A percentile compares a stretch with the other conserved stretches of the same genome.
Evolutionary conservation across 2,797 vertebrate genomes (phyloP).

Genomic region (Poecile montanus): DNA sequence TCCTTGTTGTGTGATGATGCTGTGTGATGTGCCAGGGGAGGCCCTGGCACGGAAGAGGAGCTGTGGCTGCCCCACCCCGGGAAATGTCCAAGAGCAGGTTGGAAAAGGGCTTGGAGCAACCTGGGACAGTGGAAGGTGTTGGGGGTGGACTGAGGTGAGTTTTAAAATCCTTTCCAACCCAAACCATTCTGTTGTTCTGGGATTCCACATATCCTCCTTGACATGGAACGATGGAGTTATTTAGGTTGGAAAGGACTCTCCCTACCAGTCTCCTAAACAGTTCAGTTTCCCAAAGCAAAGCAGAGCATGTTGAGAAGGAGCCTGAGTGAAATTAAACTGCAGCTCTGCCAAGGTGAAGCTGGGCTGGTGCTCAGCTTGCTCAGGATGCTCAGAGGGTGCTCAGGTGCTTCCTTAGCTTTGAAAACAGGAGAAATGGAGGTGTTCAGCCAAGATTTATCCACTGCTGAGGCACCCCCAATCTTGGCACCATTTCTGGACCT

Average conservation of each 20-base stretch:
- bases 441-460: too few relatives aligned
- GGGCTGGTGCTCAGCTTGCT: background rate
- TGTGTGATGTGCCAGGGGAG: background rate
- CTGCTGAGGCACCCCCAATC: background rate
- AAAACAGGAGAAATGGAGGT: background rate
- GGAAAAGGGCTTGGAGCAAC: background rate
- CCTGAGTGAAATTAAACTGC: background rate
- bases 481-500: background rate
- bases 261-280: background rate
- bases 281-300: background rate
- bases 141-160: fast-evolving
- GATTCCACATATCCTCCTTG: background rate
- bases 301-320: background rate
- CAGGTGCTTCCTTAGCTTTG: background rate
- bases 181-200: background rate
- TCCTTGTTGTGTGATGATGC: background rate
- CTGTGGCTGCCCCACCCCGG: background rate
- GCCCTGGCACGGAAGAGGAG: background rate
- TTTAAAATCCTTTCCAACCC: background rate
- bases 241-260: background rate
- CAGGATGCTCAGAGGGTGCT: background rate
- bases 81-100: background rate
- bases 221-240: background rate
- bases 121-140: background rate
- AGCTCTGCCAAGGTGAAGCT: background rate